Base-by-base conservation (phyloP, 1,140 invertebrate species). In the Cotesia chilonis region DNA sequence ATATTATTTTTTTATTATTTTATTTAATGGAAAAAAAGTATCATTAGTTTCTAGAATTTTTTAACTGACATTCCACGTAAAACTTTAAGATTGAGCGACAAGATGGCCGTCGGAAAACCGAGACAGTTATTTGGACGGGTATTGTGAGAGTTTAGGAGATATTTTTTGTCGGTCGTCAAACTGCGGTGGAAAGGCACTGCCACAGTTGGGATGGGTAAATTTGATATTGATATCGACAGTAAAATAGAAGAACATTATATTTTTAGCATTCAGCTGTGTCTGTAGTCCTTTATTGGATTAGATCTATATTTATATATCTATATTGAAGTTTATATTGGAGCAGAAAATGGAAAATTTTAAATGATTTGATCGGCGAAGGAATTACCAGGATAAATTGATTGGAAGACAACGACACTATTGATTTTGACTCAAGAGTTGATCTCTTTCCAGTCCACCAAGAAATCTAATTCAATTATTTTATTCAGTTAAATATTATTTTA, bases 321-420 rank as follows among this genome's bases (percentile, higher is more conserved):
- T 17, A 17, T 55, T 55, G 12, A 55, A 55, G 12, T 17, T n/a
- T 55, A 12, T n/a, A 12, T 14, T 55, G 12, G 54, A 59, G 57
- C 9, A 59, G 57, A 59, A 20, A 20, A 28, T 28, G 20, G 20
- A 59, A 59, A 59, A 59, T 28, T 59, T 20, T 20, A 59, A 59
- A 28, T 59, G 14, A 59, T 59, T 28, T 17, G 17, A 59, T 59
- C 20, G 14, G 57, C 28, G 28, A 20, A 59, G 57, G 57, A 59
- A 59, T 59, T 59, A 59, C 14, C 28, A 28, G 28, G 28, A 28
- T 28, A 28, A 59, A 59, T 59, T 59, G 57, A 59, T 59, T 59
- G 57, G 20, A 20, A 17, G 57, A 59, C 57, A 59, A 20, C 17
- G 57, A 59, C 57, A 59, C 28, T 59, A 59, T 59, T 59, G 57